Evolutionary conservation across 2,888 invertebrate species (phyloP), one percentile per base, ranked within the genome.

Genomic region (Gortyna flavago): DNA sequence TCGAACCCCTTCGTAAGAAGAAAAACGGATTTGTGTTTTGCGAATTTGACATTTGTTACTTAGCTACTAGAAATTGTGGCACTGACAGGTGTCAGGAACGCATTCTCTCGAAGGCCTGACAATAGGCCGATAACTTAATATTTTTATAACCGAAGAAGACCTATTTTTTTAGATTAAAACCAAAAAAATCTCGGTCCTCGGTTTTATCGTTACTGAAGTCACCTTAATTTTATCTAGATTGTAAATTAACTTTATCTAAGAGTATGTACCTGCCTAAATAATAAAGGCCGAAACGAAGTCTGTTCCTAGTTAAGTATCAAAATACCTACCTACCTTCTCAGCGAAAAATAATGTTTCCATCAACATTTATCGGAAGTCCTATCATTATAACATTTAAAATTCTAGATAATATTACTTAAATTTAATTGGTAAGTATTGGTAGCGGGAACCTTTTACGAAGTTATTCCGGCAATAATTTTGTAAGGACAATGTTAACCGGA

Each of bases 261-360:
- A 65, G 48, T 13, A 29, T 51, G 71, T 65, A 51, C 54, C 5
- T 65, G 21, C 54, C 5, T 57, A 57, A 5, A n/a, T 57, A 57
- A 11, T 57, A 57, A 57, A n/a, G 54, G 54, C n/a, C 3, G 25
- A 9, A 59, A 65, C n/a, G 11, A n/a, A 61, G 32, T 54, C 62
- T 76, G 9, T 21, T 57, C 44, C 57, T 38, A 59, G n/a, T 75
- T 81, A n/a, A n/a, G n/a, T n/a, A 51, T 51, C 51, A 41, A 25
- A 48, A 25, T 5, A n/a, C 41, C 11, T 5, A n/a, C 41, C 11
- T 32, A 41, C 32, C 73, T 51, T 21, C 35, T 75, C 25, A n/a
- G 11, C n/a, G 16, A 32, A 57, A n/a, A 64, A 32, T 75, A 57
- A 81, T 81, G 62, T 75, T 81, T 57, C 38, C 65, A 74, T 74